Conservation (phyloP, 2,797 vertebrate species). For the Kryptopterus vitreolus region DNA sequence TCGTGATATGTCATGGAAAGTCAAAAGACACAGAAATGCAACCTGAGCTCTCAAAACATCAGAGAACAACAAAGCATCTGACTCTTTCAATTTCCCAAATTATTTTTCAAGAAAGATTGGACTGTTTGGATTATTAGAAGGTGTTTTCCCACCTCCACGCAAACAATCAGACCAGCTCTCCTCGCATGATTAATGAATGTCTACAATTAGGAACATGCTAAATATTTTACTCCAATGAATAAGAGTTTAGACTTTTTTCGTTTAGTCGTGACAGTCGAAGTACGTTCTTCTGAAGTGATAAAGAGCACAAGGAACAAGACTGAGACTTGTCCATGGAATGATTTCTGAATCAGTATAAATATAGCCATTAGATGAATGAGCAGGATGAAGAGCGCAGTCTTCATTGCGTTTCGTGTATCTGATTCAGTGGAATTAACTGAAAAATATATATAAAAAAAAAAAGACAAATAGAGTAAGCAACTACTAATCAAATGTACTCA, state of each 20-base stretch:
- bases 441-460: background rate
- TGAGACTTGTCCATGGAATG: conserved; percentile 26
- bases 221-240: conserved; percentile 56
- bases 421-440: background rate
- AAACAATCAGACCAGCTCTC: conserved; percentile 45
- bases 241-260: conserved; percentile 36
- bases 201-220: conserved; percentile 53
- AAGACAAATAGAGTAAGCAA: background rate
- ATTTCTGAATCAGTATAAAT: conserved; percentile 29
- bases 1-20: conserved; percentile 39
- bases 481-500: background rate
- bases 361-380: background rate
- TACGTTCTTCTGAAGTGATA: conserved; percentile 36
- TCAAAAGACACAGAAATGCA: conserved; percentile 39
- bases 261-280: conserved; percentile 45
- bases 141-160: conserved; percentile 41
- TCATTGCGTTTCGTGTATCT: background rate
- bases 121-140: conserved; percentile 29
- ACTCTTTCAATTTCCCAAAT: conserved; percentile 12
- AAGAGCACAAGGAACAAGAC: conserved; percentile 21
- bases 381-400: background rate
- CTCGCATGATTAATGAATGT: conserved; percentile 43
- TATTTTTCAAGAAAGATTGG: conserved; percentile 9
- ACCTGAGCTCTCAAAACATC: conserved; percentile 42
- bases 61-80: conserved; percentile 34